Percentiles rank a stretch among this genome's conserved stretches.
phyloP scores from a whole-genome alignment of 92 coral and sea anemone species.

The Porites rus region DNA sequence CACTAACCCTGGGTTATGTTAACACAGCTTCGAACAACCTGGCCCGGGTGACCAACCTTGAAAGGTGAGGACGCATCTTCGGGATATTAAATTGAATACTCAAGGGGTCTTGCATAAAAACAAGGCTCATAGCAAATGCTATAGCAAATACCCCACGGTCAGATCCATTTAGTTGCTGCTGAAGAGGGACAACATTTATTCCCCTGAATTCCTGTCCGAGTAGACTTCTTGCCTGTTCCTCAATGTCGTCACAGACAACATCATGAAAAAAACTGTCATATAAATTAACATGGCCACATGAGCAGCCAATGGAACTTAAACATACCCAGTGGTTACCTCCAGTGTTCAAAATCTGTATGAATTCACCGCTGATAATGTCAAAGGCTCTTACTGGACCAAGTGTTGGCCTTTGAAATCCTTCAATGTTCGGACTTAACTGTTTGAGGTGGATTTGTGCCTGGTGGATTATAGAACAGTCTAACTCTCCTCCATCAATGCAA shows the following conservation, averaged over 20 bases:
- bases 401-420: slow-evolving; percentile 78
- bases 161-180: slow-evolving; percentile 51
- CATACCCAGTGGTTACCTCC: slow-evolving; percentile 75
- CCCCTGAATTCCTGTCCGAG: neutral
- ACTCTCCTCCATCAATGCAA: slow-evolving; percentile 52
- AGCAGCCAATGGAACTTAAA: neutral
- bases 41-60: neutral
- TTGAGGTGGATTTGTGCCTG: slow-evolving; percentile 65
- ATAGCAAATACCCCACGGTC: neutral
- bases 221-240: neutral
- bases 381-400: slow-evolving; percentile 68
- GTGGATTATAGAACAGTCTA: slow-evolving; percentile 67
- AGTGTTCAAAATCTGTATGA: slow-evolving; percentile 67
- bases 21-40: no score
- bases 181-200: slow-evolving; percentile 54
- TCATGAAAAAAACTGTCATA: neutral
- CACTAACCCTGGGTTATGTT: no score
- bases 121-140: slow-evolving; percentile 9
- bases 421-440: slow-evolving; percentile 61
- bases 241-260: neutral
- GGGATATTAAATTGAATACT: slow-evolving; percentile 5
- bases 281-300: neutral
- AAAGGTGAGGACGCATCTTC: neutral
- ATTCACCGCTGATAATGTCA: slow-evolving; percentile 54
- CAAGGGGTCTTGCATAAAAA: slow-evolving; percentile 16